Evolutionary conservation across 2,888 invertebrate species (phyloP), one percentile per base, ranked within the genome.

Genomic region (Nesidiocoris tenuis): DNA sequence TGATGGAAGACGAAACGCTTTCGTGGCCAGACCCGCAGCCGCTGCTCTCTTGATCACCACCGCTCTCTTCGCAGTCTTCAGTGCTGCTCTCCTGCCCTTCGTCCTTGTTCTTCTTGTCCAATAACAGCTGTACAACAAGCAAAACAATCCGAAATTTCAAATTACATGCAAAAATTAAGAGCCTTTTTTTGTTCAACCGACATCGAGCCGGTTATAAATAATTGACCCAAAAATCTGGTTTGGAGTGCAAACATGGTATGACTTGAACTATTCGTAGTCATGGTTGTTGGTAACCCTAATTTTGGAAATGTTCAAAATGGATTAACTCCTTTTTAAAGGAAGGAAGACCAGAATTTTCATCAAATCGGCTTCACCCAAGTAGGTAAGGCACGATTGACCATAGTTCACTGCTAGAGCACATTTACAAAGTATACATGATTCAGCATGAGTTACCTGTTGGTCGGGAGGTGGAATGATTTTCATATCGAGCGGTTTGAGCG

Each of bases 11-110:
- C 0, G 86, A 85, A 0, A 87, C 87, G 75, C 87, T 87, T 77
- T 86, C 87, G 75, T 87, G 87, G 2, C 86, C 87, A 21, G 87
- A 87, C 68, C 87, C 87, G 79, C 87, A 87, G 1, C 87, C 87
- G 79, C 87, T 87, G 0, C 87, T 87, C 80, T 87, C 87, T 2
- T 85, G 85, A 61, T 75, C 77, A n/a, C 74, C 78, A 55, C 65
- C 71, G 59, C 56, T 63, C 64, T 76, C 76, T 63, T 74, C 76
- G 54, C 76, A 61, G 39, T 78, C 76, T 64, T 78, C 78, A 57
- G 72, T 68, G 59, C 76, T 78, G 18, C 75, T 78, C 61, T 76
- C 77, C 5, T 68, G 54, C 21, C 72, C 56, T 61, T 78, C 79
- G 57, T 75, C 77, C 21, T 84, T 84, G 1, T 82, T 82, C 1